A percentile compares a stretch with the other conserved stretches of the same genome.
These are phyloP conservation scores for Drosophila suzukii DNA, from an alignment of 1,140 invertebrate genomes.

Conservation along the genomic window DNA sequence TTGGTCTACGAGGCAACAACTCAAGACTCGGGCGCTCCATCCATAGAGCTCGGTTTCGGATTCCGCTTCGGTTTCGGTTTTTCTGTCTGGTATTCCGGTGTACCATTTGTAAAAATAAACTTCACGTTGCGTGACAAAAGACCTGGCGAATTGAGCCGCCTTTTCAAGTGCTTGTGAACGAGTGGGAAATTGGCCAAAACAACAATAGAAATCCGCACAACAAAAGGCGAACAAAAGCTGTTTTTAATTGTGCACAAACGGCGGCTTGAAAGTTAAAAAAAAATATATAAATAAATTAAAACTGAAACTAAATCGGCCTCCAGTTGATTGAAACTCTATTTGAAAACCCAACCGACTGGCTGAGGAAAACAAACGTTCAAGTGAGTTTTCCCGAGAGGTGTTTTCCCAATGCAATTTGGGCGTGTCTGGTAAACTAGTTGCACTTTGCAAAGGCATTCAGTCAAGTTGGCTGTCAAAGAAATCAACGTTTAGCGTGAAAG, in stretches of 20 bases:
- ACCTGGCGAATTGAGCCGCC: constrained; percentile 38
- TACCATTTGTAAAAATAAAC: constrained; percentile 10
- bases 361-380: constrained; percentile 13
- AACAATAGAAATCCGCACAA: constrained; percentile 57
- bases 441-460: constrained; percentile 30
- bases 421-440: constrained; percentile 43
- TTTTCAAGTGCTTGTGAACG: constrained; percentile 11
- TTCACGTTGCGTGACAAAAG: constrained; percentile 47
- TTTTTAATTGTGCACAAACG: constrained; percentile 55
- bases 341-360: constrained; percentile 23
- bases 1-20: constrained; percentile 62
- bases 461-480: constrained; percentile 33
- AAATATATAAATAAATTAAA: constrained; percentile 12
- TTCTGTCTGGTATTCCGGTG: constrained; percentile 10
- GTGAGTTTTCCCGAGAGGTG: constrained; percentile 15
- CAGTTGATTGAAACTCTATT: constrained; percentile 30
- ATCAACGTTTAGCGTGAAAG: constrained; percentile 35
- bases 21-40: constrained; percentile 24
- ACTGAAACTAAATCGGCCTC: constrained; percentile 21
- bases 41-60: constrained; percentile 43
- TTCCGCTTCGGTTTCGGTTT: constrained; percentile 36
- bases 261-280: neutral
- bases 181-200: constrained; percentile 43
- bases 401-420: constrained; percentile 28
- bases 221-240: constrained; percentile 43